phyloP scores from a whole-genome alignment of 2,888 invertebrate species.

The Entomobrya multifasciata region DNA sequence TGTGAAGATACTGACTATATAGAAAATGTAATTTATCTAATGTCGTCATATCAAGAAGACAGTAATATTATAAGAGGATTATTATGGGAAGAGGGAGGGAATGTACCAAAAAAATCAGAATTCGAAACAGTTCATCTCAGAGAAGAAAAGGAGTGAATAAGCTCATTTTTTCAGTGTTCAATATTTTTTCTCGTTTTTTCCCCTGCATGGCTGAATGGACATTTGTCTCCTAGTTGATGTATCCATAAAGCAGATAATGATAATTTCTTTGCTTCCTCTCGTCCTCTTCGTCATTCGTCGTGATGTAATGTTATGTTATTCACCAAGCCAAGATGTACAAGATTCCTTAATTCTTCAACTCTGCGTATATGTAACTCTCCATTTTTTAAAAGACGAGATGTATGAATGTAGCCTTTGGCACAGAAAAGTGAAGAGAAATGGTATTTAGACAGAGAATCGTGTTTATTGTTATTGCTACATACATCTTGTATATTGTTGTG shows the following conservation, averaged over 20 bases:
- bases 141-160: slow-evolving; percentile 44
- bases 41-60: too few relatives aligned
- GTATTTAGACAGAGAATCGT: neutral
- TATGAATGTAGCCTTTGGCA: slow-evolving; percentile 34
- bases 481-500: neutral
- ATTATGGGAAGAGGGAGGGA: slow-evolving; percentile 61
- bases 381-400: neutral
- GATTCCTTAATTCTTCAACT: slow-evolving; percentile 58
- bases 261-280: slow-evolving; percentile 56
- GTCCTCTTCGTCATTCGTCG: neutral
- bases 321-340: slow-evolving; percentile 20
- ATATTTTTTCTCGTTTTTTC: slow-evolving; percentile 30
- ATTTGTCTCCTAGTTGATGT: slow-evolving; percentile 58
- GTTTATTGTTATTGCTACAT: slow-evolving; percentile 50
- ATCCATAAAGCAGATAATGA: slow-evolving; percentile 69
- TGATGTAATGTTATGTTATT: slow-evolving; percentile 50
- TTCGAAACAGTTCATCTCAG: neutral
- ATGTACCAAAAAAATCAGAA: slow-evolving; percentile 6
- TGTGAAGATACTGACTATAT: neutral
- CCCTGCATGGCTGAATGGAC: slow-evolving; percentile 36
- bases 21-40: neutral
- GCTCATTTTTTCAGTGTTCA: slow-evolving; percentile 45
- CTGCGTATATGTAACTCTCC: neutral
- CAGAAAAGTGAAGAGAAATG: neutral
- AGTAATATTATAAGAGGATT: slow-evolving; percentile 15